Evolutionary conservation across 2,888 invertebrate species (phyloP), one percentile per base, ranked within the genome.

Genomic region (Thelaira solivaga): DNA sequence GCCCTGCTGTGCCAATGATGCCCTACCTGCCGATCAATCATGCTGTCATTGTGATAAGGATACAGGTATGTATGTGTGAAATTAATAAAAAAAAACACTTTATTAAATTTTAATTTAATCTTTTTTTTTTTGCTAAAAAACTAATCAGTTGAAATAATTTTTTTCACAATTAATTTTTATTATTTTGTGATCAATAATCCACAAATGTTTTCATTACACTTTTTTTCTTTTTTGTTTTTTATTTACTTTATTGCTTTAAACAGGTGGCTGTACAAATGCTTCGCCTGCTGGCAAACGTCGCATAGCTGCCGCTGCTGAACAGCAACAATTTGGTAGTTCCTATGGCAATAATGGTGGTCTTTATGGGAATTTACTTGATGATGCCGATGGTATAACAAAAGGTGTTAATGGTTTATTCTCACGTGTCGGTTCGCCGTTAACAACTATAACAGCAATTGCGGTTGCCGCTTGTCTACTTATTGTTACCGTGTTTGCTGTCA

Each of bases 241-340:
- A 2, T 22, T 1, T 45, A 13, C 26, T 26, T 20, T 20, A 1
- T 49, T 26, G n/a, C 5, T 11, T 43, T n/a, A n/a, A 13, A 26
- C 84, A 94, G 94, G 94, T 81, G 93, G 93, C 83, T 94, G 94
- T 86, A 92, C 93, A 85, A 93, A 93, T 87, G 92, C 93, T 10
- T 93, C 93, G 1, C 93, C 93, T 65, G 93, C 93, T 62, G 94
- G 94, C 22, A 94, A 94, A 86, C 90, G 94, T 3, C 91, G 94
- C 76, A 94, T 93, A 80, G 92, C 93, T 1, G 91, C 91, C 84
- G 90, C 89, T 82, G 90, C 90, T 39, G 85, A 90, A 36, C 86
- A 87, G 78, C 86, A 86, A 80, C 86, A 86, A 80, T 84, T 87
- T 71, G 84, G 85, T 26, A 81, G 83, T 69, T 82, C 83, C 39